Base-by-base conservation (phyloP, 2,888 invertebrate genomes). In the Ferrisia virgata region DNA sequence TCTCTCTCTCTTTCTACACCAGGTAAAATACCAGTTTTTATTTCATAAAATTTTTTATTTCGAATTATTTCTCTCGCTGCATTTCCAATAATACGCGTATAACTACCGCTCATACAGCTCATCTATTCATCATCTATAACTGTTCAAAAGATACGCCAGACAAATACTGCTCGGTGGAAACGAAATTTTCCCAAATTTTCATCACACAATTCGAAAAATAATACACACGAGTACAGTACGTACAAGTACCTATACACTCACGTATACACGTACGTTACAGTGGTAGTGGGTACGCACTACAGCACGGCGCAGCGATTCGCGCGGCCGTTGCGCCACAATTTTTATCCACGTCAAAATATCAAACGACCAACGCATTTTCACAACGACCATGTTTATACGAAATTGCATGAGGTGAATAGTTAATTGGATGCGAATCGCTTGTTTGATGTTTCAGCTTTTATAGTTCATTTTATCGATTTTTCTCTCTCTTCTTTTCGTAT, bases 351-450 rank as follows among this genome's bases (percentile, higher is more conserved):
- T 36, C 33, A 76, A 76, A 76, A 36, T 36, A 36, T 36, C 72
- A 76, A 76, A 76, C 72, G 72, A 36, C 72, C 72, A 36, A 33
- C 33, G 18, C 72, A 36, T 76, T 76, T 76, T 76, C 36, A 76
- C 72, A 76, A 76, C 72, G 33, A 76, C 72, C 72, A 36, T 76
- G 72, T 76, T 76, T 36, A 76, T 76, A 76, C 36, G 33, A 36
- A 76, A 76, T 76, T 76, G 72, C 72, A 76, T 36, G 72, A 76
- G 72, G 72, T 76, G 72, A 76, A 76, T 76, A 76, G 72, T 33
- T 76, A 76, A 76, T 76, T 76, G 72, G 72, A 76, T 76, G 72
- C 72, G 72, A 76, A 76, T 76, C 72, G 72, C 72, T 76, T 76
- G 72, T 76, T 76, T 76, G 72, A 76, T 76, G 72, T 76, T 76